Percentiles rank a stretch among this genome's conserved stretches.
These are phyloP conservation scores for Sinopyrophorus schimmeli DNA, from an alignment of 2,888 invertebrate genomes.

Conservation along the genomic window DNA sequence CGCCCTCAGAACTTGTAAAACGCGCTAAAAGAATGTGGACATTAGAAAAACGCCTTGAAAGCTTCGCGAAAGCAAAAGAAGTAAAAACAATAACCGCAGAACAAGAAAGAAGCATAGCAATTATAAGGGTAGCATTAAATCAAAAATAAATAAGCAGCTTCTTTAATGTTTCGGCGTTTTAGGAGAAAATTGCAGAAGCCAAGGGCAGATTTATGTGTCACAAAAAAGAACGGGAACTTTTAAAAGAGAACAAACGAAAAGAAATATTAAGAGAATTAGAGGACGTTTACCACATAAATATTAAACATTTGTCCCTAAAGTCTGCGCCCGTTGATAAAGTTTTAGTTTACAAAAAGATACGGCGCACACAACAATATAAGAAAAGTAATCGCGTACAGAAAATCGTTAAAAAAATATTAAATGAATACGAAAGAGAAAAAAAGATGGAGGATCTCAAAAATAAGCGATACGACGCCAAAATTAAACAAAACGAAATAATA, in stretches of 20 bases:
- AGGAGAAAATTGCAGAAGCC: constrained; percentile 27
- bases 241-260: constrained; percentile 16
- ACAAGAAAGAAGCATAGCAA: constrained; percentile 23
- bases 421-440: constrained; percentile 23
- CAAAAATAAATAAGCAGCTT: neutral
- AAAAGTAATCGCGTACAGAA: constrained; percentile 19
- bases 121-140: constrained; percentile 22
- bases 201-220: constrained; percentile 20
- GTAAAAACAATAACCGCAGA: constrained; percentile 5
- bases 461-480: constrained; percentile 30
- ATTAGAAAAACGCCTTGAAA: constrained; percentile 1
- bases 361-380: constrained; percentile 8
- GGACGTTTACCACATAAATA: constrained; percentile 3
- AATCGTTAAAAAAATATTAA: constrained; percentile 30
- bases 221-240: constrained; percentile 15
- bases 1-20: neutral
- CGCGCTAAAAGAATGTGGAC: constrained; percentile 4
- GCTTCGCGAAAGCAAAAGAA: constrained; percentile 3
- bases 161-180: neutral
- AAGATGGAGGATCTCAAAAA: constrained; percentile 24
- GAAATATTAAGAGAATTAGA: constrained; percentile 15
- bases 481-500: constrained; percentile 19
- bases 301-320: constrained; percentile 1
- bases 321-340: constrained; percentile 21
- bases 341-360: constrained; percentile 24